Evolutionary conservation across 92 coral and sea anemone species (phyloP), one percentile per base, ranked within the genome.

Genomic region (Palythoa grandis): DNA sequence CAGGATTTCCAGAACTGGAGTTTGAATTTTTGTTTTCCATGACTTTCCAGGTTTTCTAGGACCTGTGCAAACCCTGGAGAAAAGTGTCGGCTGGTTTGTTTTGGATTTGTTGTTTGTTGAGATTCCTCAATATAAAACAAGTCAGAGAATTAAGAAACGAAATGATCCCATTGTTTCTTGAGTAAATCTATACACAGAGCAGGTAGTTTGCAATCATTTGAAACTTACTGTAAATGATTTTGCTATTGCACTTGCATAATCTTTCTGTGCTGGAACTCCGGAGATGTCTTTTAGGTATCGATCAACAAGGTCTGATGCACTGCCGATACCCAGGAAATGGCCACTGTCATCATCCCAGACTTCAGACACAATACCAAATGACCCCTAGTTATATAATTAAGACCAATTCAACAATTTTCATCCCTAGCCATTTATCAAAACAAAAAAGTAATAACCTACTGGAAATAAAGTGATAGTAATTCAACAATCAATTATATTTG

Each of bases 291-390:
- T 63, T 35, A 86, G 77, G 39, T 83, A 60, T 4, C 75, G 19
- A 54, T 96, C 98, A 7, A 93, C 88, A 61, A 83, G 88, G 88
- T 96, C 98, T 72, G 88, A 90, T 4, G 60, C 58, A 54, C 87
- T 76, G 1, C 98, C 98, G 69, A 96, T 88, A 2, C 89, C 86
- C 60, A 92, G 29, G 17, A 91, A 68, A 88, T 94, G 88, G 0
- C 89, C 88, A 58, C 89, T 68, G 75, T 96, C 98, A 38, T 92
- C 95, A 74, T 96, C 98, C 93, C 93, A 96, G 0, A 96, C 95
- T 22, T 86, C 61, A 56, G 95, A 67, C 8, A 67, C 66, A 78
- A 96, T 90, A 17, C 95, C 90, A 90, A 96, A 96, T 57, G 94
- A 88, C 39, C 93, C 95, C 98, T 96, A 83, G 24, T 68, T n/a